These are phyloP conservation scores for Hemiscyllium ocellatum DNA, from an alignment of 2,113 vertebrate genomes.

Conservation along the genomic window DNA sequence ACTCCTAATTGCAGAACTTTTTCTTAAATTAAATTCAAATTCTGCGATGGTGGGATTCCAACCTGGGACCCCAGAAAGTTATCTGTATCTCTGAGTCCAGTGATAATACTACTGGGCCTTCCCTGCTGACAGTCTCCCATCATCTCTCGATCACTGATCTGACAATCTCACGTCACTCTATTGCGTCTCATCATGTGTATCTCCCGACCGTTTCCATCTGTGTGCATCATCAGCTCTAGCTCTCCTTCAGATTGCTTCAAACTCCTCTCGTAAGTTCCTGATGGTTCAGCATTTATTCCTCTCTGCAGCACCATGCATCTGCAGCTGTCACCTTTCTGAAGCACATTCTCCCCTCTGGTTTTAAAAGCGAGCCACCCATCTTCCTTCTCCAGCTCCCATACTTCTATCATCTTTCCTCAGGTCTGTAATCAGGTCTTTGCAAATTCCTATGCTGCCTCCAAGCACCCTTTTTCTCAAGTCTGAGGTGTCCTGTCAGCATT, in stretches of 20 bases:
- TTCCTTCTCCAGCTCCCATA: not conserved
- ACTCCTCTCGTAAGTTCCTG: not conserved
- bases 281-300: not conserved
- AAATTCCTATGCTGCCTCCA: not conserved
- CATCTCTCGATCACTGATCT: not conserved
- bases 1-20: too few species aligned
- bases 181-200: not conserved
- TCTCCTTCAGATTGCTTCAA: not conserved
- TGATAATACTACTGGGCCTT: too few species aligned
- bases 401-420: not conserved
- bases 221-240: not conserved
- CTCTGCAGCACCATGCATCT: not conserved
- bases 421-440: not conserved
- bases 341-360: not conserved
- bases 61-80: too few species aligned
- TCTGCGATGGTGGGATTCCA: too few species aligned
- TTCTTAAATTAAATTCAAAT: too few species aligned
- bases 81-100: too few species aligned
- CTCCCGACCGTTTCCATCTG: not conserved
- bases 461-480: not conserved
- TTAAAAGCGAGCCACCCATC: not conserved
- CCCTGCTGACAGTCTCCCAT: too few species aligned
- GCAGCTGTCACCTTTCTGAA: not conserved
- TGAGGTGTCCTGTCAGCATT: not conserved
- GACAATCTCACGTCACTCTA: not conserved